These are phyloP conservation scores for Himalopsyche tibetana DNA, from an alignment of 2,888 invertebrate genomes.

Conservation along the genomic window DNA sequence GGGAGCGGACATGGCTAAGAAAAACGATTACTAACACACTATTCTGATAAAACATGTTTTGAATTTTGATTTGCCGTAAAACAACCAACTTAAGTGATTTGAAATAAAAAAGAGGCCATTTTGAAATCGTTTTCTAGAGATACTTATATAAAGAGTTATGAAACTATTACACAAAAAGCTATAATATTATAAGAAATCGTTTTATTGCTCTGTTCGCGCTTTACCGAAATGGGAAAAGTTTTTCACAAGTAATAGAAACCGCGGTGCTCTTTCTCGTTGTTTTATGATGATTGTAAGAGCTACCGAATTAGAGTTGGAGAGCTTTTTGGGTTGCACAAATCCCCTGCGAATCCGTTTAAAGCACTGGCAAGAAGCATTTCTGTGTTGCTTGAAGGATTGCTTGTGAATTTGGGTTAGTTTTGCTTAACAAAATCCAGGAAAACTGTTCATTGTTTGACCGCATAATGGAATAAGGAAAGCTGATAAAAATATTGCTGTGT, in stretches of 20 bases:
- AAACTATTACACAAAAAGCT: neutral
- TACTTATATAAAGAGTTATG: neutral
- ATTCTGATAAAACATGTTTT: too few species aligned
- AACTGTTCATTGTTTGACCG: too few species aligned
- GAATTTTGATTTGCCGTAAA: neutral
- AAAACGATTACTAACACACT: too few species aligned
- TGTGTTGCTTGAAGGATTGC: conserved; percentile 3
- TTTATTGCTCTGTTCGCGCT: neutral
- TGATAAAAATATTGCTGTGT: too few species aligned
- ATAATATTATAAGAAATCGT: neutral
- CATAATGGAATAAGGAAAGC: too few species aligned
- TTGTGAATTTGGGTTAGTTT: neutral
- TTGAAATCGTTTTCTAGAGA: neutral
- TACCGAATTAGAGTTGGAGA: neutral
- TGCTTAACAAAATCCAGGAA: too few species aligned
- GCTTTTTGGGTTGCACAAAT: conserved; percentile 11
- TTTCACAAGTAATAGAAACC: conserved; percentile 2
- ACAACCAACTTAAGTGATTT: neutral
- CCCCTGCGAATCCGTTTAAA: neutral
- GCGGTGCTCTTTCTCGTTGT: neutral
- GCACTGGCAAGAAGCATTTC: neutral
- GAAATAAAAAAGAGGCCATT: neutral
- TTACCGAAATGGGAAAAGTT: neutral
- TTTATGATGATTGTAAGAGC: conserved; percentile 22
- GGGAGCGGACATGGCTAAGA: too few species aligned